Evolutionary conservation across 2,797 vertebrate species (phyloP).

Genomic region (Perodicticus potto): DNA sequence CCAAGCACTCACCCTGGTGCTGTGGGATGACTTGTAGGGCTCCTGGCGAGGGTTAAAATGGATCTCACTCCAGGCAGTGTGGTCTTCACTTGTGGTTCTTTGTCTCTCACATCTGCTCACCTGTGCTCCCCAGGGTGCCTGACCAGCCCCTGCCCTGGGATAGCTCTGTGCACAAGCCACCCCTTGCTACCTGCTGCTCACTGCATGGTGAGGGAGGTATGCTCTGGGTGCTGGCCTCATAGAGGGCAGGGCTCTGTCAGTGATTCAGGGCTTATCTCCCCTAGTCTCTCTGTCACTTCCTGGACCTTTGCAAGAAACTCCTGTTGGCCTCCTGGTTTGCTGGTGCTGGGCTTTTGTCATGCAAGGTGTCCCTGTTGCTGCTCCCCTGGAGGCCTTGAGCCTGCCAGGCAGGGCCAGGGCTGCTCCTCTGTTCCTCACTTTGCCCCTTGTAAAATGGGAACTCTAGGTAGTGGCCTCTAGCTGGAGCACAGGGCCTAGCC

Average conservation of each 20-base stretch:
- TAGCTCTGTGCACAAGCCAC: not conserved
- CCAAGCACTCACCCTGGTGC: not conserved
- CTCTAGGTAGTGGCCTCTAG: not conserved
- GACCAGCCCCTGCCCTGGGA: not conserved
- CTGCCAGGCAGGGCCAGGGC: not conserved
- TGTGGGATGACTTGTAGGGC: not conserved
- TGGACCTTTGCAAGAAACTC: not conserved
- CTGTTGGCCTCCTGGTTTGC: not conserved
- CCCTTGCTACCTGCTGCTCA: not conserved
- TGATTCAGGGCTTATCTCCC: not conserved
- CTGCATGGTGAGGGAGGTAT: not conserved
- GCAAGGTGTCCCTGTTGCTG: not conserved
- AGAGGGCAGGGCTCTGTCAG: too few species aligned
- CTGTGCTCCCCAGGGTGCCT: not conserved
- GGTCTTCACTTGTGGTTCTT: not conserved
- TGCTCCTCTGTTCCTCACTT: not conserved
- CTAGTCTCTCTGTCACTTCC: not conserved
- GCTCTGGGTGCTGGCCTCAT: not conserved
- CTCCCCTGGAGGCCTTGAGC: not conserved
- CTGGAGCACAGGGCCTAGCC: too few species aligned
- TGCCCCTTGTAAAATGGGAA: not conserved
- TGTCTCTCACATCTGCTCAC: not conserved
- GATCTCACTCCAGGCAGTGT: rapidly evolving
- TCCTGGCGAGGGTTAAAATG: not conserved
- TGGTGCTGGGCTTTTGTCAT: not conserved